A percentile compares a stretch with the other conserved stretches of the same genome.
These are phyloP conservation scores for Adelphocoris suturalis DNA, from an alignment of 2,888 invertebrate genomes.

Conservation along the genomic window DNA sequence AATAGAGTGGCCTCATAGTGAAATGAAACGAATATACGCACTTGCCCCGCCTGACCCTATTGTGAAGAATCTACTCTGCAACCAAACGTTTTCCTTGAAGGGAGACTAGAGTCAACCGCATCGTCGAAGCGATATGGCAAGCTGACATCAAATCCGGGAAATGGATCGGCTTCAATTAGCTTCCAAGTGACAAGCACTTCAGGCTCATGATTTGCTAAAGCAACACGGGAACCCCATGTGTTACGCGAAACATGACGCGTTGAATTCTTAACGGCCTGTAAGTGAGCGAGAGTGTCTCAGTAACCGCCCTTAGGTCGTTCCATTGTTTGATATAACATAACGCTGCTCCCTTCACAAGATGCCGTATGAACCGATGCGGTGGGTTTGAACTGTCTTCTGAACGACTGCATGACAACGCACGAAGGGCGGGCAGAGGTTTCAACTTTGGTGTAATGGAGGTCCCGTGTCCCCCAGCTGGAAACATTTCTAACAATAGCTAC, in stretches of 20 bases:
- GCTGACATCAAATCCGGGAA: neutral
- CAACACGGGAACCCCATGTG: neutral
- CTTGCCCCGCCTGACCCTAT: no score
- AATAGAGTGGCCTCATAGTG: no score
- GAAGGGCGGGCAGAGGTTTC: neutral
- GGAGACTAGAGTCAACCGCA: no score
- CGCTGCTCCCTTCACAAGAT: neutral
- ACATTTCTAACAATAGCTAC: no score
- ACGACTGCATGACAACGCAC: neutral
- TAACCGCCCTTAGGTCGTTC: neutral
- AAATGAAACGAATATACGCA: no score
- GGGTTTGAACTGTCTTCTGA: neutral
- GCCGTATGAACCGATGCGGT: neutral
- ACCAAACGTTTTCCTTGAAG: no score
- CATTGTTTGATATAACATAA: neutral
- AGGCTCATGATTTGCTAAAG: constrained; percentile 26
- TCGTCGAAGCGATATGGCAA: neutral
- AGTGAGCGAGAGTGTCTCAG: constrained; percentile 27
- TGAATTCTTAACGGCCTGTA: constrained; percentile 25
- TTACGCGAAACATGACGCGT: constrained; percentile 16
- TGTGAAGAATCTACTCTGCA: no score
- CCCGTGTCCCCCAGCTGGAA: neutral
- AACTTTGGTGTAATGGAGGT: neutral
- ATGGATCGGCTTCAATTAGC: neutral
- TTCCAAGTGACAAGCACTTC: constrained; percentile 17